A percentile compares a stretch with the other conserved stretches of the same genome.
phyloP scores from a whole-genome alignment of 1,140 invertebrate species.

The Carcinoscorpius rotundicauda region DNA sequence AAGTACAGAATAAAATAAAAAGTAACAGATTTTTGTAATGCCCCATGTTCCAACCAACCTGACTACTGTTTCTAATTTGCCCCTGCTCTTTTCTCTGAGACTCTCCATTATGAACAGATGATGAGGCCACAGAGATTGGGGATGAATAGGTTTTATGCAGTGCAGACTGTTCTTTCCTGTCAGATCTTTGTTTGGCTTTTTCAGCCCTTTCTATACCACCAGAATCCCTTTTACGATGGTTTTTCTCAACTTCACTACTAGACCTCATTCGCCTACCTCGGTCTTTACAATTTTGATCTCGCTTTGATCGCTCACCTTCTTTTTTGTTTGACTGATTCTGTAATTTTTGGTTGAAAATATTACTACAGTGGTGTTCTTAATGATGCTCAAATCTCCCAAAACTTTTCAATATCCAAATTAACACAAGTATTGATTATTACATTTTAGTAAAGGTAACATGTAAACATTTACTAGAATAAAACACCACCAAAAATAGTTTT shows the following conservation, averaged over 20 bases:
- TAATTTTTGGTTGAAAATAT: background rate
- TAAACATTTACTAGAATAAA: no score
- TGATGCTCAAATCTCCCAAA: no score
- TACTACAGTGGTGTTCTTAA: no score
- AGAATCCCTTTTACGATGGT: conserved; percentile 17
- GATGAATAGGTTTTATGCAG: conserved; percentile 24
- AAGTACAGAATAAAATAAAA: no score
- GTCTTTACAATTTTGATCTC: conserved; percentile 15
- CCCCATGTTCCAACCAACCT: no score
- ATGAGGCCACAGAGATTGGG: conserved; percentile 19
- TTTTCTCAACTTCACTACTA: conserved; percentile 19
- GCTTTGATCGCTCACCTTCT: conserved; percentile 11
- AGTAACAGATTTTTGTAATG: no score
- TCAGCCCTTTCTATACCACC: conserved; percentile 13
- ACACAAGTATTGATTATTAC: no score
- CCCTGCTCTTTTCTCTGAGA: conserved; percentile 16
- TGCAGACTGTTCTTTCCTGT: conserved; percentile 26
- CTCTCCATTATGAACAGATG: conserved; percentile 19
- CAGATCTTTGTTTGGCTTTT: conserved; percentile 23
- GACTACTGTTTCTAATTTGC: no score
- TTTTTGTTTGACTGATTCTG: conserved; percentile 20
- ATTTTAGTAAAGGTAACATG: no score
- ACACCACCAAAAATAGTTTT: no score
- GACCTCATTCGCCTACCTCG: conserved; percentile 17
- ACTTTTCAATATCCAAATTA: no score